phyloP scores from a whole-genome alignment of 2,113 vertebrate species.

The Chauna torquata region DNA sequence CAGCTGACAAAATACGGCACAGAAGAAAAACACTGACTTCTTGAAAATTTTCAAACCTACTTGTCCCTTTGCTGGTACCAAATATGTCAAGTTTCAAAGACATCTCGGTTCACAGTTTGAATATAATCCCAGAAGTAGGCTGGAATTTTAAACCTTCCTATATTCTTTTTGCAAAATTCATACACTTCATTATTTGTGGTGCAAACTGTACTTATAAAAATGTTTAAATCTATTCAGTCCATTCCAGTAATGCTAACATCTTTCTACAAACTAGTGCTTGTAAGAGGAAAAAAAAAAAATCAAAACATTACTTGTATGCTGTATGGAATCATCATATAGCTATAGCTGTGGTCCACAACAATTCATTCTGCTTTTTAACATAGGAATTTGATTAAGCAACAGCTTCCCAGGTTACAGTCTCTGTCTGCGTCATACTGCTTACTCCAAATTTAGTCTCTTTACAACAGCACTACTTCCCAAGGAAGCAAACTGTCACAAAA shows the following conservation, averaged over 20 bases:
- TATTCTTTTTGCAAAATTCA: neutral
- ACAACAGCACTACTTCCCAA: neutral
- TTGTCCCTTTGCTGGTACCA: neutral
- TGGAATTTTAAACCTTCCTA: neutral
- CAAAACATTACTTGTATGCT: neutral
- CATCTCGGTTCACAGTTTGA: neutral
- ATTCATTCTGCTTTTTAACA: neutral
- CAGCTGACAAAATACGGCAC: neutral
- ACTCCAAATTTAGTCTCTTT: neutral
- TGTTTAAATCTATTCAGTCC: neutral
- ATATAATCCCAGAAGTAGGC: neutral
- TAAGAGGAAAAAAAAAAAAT: neutral
- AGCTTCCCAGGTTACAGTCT: neutral
- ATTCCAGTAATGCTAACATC: neutral
- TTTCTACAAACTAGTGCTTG: neutral
- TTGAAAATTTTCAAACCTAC: neutral
- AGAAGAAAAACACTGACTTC: neutral
- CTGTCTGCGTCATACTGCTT: neutral
- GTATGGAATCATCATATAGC: neutral
- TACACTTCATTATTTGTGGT: neutral
- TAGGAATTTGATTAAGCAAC: constrained; percentile 1
- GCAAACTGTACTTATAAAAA: neutral
- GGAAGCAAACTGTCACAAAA: constrained; percentile 27
- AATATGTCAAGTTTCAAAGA: neutral
- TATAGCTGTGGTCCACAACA: neutral